Percentiles rank a stretch among this genome's conserved stretches.
Conservation (phyloP, 2,797 vertebrate species). For the Anguilla megastoma region DNA sequence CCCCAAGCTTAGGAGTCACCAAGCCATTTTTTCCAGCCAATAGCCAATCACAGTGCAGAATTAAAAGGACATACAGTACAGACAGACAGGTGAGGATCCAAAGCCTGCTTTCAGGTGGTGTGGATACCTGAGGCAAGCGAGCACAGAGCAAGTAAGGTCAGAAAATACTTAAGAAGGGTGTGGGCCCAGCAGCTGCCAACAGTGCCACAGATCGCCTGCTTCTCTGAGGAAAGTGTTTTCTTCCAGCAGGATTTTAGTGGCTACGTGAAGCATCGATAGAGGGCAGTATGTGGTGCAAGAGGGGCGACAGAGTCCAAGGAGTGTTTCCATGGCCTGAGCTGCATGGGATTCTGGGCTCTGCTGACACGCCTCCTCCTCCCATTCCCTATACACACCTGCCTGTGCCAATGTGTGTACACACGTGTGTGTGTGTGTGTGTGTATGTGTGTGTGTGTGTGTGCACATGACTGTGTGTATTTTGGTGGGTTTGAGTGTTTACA, state of each 20-base stretch:
- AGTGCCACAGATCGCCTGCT: background rate
- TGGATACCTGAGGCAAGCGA: background rate
- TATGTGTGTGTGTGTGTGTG: no score
- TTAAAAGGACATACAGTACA: background rate
- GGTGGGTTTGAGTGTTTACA: background rate
- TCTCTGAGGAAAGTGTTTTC: background rate
- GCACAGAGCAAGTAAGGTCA: background rate
- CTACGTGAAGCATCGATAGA: background rate
- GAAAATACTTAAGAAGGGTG: background rate
- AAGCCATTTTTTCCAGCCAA: background rate
- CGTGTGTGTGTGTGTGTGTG: no score
- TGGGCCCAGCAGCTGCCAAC: background rate
- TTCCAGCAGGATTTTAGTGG: background rate
- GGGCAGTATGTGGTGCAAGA: background rate
- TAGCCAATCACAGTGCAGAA: background rate
- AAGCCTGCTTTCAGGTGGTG: background rate
- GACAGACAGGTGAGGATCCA: background rate
- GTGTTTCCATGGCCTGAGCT: background rate
- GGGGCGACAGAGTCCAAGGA: background rate
- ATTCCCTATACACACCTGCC: background rate
- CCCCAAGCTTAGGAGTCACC: background rate
- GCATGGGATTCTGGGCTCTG: background rate
- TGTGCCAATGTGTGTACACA: background rate
- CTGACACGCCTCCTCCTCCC: background rate
- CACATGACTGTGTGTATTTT: no score